Conservation (phyloP, 2,797 vertebrate genomes). For the Hephaestus fuliginosus region DNA sequence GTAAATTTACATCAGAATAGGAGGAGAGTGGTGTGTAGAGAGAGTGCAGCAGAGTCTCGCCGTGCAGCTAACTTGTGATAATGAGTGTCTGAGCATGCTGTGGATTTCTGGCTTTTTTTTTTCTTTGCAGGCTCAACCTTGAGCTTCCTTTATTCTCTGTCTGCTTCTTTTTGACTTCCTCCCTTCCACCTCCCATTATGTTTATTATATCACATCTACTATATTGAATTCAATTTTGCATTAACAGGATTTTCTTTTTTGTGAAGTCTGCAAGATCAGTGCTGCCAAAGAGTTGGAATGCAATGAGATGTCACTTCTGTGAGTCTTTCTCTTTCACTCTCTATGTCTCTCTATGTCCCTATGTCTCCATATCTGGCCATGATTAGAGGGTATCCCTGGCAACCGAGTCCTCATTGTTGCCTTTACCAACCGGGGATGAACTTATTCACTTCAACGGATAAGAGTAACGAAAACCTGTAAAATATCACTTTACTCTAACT, state of each 20-base stretch:
- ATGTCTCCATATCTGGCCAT: background rate
- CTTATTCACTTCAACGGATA: background rate
- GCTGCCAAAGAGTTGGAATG: background rate
- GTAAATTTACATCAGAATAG: background rate
- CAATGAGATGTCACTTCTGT: constrained; percentile 14
- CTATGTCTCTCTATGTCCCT: constrained; percentile 16
- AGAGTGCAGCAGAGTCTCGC: background rate
- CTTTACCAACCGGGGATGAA: constrained; percentile 4
- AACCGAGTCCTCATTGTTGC: constrained; percentile 33
- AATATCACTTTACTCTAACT: background rate
- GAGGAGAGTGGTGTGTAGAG: background rate
- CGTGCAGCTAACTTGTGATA: constrained; percentile 22
- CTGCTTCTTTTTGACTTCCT: constrained; percentile 4
- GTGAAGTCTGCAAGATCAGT: constrained; percentile 24
- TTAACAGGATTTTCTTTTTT: constrained; percentile 44
- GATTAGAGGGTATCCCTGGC: constrained; percentile 45
- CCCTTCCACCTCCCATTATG: constrained; percentile 7
- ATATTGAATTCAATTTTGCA: background rate
- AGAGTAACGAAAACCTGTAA: too few relatives aligned
- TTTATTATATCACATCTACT: background rate
- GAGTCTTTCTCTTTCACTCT: background rate
- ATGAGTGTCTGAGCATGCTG: constrained; percentile 1
- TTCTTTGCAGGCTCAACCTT: constrained; percentile 37
- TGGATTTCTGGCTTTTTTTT: background rate
- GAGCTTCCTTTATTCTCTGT: constrained; percentile 19